phyloP scores from a whole-genome alignment of 1,140 invertebrate species.

The Neodiprion pinetum region DNA sequence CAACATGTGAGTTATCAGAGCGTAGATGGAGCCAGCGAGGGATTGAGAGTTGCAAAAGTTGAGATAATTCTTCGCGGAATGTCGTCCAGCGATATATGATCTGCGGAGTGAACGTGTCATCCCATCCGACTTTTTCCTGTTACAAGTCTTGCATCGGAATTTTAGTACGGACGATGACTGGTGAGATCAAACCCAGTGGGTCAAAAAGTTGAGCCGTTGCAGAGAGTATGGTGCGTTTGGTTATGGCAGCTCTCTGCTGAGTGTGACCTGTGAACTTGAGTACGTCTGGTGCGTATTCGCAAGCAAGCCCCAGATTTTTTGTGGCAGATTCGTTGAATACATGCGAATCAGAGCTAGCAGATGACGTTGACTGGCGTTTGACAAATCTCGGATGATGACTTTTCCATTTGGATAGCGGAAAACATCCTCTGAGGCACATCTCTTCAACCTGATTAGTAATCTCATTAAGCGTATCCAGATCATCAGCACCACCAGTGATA shows the following conservation, averaged over 20 bases:
- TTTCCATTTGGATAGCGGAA: slow-evolving; percentile 12
- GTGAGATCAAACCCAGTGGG: not conserved
- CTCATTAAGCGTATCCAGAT: slow-evolving; percentile 24
- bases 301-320: slow-evolving; percentile 29
- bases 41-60: not conserved
- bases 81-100: not conserved
- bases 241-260: slow-evolving; percentile 6
- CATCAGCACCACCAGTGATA: slow-evolving; percentile 15
- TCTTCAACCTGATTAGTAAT: slow-evolving; percentile 32
- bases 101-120: slow-evolving; percentile 12
- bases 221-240: slow-evolving; percentile 21
- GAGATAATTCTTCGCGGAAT: no score
- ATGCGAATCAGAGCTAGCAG: slow-evolving; percentile 25
- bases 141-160: slow-evolving; percentile 33
- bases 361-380: slow-evolving; percentile 27
- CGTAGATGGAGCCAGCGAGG: slow-evolving; percentile 24
- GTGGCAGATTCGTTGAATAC: not conserved
- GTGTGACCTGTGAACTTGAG: not conserved
- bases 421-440: slow-evolving; percentile 22
- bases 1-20: not conserved
- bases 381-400: slow-evolving; percentile 25
- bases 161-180: slow-evolving; percentile 31
- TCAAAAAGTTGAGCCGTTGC: slow-evolving; percentile 22
- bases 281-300: slow-evolving; percentile 19
- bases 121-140: slow-evolving; percentile 34